Evolutionary conservation across 2,797 vertebrate genomes (phyloP), one percentile per base, ranked within the genome.

Genomic region (Crenuchus spilurus): DNA sequence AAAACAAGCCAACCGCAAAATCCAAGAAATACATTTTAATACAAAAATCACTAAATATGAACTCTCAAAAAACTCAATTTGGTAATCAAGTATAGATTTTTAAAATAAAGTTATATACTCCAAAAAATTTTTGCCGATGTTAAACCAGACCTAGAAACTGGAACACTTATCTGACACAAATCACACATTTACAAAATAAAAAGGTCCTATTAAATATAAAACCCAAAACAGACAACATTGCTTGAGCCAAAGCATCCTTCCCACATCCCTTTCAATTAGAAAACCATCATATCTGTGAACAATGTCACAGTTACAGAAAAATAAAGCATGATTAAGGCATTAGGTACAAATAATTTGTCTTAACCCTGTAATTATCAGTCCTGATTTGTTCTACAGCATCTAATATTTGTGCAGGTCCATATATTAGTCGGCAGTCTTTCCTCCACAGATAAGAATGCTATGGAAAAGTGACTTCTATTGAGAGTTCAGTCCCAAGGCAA

Each of bases 21-120:
- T 13, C 28, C 10, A 52, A 33, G 8, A 58, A 69, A 64, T 48
- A 64, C 46, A 39, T 58, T 79, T 80, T 76, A 82, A 64, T 84
- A 66, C 8, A 68, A 79, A 70, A 72, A 57, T 1, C 41, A 2
- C 2, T 28, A 62, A 64, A 44, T 44, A 65, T 49, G 8, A 67
- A 24, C 55, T 48, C 41, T 61, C 49, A 51, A 37, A 26, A 24
- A 37, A 62, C 16, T 41, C 2, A 77, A 46, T 55, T 73, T 54
- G 55, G 61, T 75, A 18, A 24, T 28, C 68, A 55, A 58, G 28
- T 39, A 55, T 8, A 49, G n/a, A 44, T 79, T 65, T 73, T 31
- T 63, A 55, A 33, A 74, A 67, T 51, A 51, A 20, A 83, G 14
- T n/a, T 44, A 24, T 24, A 44, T 33, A 46, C 26, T 57, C 20